Conservation (phyloP, 1,140 invertebrate species). For the Panagrolaimus sp. region DNA sequence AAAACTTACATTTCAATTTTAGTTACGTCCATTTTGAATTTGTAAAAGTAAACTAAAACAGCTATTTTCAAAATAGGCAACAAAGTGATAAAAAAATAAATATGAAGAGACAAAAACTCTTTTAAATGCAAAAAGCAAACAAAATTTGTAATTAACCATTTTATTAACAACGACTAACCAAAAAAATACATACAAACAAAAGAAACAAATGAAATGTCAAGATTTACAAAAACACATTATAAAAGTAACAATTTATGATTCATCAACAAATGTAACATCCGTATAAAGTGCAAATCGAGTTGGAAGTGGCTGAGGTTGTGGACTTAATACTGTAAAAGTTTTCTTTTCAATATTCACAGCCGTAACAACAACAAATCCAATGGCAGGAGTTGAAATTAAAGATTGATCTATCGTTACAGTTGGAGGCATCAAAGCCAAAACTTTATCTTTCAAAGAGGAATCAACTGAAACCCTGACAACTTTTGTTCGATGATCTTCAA, state of each 20-base stretch:
- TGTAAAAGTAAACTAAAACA: too few relatives aligned
- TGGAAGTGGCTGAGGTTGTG: conserved; percentile 38
- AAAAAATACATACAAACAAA: too few relatives aligned
- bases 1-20: too few relatives aligned
- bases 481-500: conserved; percentile 40
- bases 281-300: conserved; percentile 27
- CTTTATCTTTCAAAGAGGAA: conserved; percentile 26
- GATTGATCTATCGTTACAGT: conserved; percentile 29
- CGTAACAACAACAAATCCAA: conserved; percentile 36
- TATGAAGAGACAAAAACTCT: too few relatives aligned
- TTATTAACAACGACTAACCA: too few relatives aligned
- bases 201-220: too few relatives aligned
- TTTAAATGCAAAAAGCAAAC: too few relatives aligned
- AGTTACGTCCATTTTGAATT: too few relatives aligned
- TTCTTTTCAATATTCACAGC: conserved; percentile 33
- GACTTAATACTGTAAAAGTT: conserved; percentile 36
- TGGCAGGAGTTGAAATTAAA: conserved; percentile 27
- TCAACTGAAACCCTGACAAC: conserved; percentile 29
- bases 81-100: too few relatives aligned
- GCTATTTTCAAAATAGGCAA: too few relatives aligned
- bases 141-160: too few relatives aligned
- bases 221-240: not conserved
- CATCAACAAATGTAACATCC: conserved; percentile 34
- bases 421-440: conserved; percentile 40
- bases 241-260: not conserved